Evolutionary conservation across 2,888 invertebrate species (phyloP).

Genomic region (Alsophila aescularia): DNA sequence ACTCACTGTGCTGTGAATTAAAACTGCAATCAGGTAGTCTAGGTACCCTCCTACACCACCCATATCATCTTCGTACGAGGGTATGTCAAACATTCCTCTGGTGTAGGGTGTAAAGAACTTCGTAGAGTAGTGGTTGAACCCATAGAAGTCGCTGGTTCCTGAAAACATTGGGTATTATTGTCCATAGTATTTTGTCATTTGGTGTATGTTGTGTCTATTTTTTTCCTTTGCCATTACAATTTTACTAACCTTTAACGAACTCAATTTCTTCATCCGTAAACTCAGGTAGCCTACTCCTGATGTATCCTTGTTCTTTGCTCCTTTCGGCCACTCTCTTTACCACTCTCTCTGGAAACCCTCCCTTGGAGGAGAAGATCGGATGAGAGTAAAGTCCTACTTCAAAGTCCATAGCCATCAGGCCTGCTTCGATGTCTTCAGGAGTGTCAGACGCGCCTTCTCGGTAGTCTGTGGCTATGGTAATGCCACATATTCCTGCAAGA

Average conservation of each 20-base stretch:
- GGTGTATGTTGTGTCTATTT: no score
- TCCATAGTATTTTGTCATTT: no score
- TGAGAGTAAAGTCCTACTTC: slow-evolving; percentile 71
- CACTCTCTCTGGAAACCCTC: slow-evolving; percentile 78
- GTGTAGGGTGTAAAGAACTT: slow-evolving; percentile 54
- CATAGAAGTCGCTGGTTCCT: slow-evolving; percentile 72
- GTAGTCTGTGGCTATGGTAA: slow-evolving; percentile 66
- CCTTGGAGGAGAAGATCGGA: slow-evolving; percentile 72
- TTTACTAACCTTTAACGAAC: slow-evolving; percentile 60
- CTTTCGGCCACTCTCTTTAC: slow-evolving; percentile 67
- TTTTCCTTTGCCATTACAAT: no score
- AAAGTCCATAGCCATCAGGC: slow-evolving; percentile 58
- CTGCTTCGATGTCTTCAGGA: slow-evolving; percentile 58
- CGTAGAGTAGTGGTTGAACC: slow-evolving; percentile 68
- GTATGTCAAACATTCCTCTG: slow-evolving; percentile 49
- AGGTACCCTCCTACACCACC: slow-evolving; percentile 51
- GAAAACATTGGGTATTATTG: slow-evolving; percentile 3
- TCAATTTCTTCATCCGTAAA: slow-evolving; percentile 70
- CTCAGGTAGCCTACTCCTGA: slow-evolving; percentile 72
- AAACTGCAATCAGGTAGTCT: slow-evolving; percentile 51
- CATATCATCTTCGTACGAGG: slow-evolving; percentile 65
- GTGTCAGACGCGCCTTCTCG: slow-evolving; percentile 55
- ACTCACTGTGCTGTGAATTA: slow-evolving; percentile 54
- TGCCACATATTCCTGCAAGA: slow-evolving; percentile 57
- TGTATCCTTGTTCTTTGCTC: slow-evolving; percentile 74